Conservation (phyloP, 2,888 invertebrate species). For the Drosophila emarginata region DNA sequence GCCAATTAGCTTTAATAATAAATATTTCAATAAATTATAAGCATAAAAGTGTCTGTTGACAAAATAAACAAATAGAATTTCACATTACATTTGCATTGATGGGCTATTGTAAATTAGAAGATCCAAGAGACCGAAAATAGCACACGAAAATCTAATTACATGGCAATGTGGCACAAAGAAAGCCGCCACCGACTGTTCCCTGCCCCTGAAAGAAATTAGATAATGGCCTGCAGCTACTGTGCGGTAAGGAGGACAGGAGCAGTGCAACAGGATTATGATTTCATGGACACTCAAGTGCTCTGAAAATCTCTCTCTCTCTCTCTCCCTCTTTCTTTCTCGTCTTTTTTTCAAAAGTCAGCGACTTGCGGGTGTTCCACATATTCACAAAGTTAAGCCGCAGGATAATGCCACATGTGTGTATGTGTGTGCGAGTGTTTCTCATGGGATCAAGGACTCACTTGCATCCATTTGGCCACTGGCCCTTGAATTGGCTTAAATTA, state of each 20-base stretch:
- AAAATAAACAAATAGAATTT: constrained; percentile 34
- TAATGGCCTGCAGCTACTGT: constrained; percentile 62
- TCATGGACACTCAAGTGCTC: constrained; percentile 54
- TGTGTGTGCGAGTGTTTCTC: constrained; percentile 17
- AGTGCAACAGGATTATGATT: constrained; percentile 56
- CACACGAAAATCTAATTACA: constrained; percentile 64
- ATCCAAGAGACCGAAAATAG: constrained; percentile 69
- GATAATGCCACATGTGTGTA: constrained; percentile 42
- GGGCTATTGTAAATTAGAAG: constrained; percentile 43
- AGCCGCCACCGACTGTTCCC: constrained; percentile 30
- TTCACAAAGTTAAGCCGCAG: constrained; percentile 55
- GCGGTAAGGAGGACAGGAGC: constrained; percentile 16
- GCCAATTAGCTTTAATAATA: constrained; percentile 71
- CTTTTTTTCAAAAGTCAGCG: constrained; percentile 52
- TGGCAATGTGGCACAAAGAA: constrained; percentile 56
- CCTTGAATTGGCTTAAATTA: constrained; percentile 82
- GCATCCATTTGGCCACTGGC: constrained; percentile 62
- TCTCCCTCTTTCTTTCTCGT: no score
- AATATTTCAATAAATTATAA: constrained; percentile 65
- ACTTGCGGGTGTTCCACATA: constrained; percentile 73
- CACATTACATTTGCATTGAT: constrained; percentile 64
- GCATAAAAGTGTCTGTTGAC: constrained; percentile 36
- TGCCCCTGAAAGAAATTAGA: constrained; percentile 62
- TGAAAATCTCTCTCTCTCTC: constrained; percentile 20
- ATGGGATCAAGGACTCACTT: constrained; percentile 52